phyloP scores from a whole-genome alignment of 1,140 invertebrate species.

The Maniola jurtina region DNA sequence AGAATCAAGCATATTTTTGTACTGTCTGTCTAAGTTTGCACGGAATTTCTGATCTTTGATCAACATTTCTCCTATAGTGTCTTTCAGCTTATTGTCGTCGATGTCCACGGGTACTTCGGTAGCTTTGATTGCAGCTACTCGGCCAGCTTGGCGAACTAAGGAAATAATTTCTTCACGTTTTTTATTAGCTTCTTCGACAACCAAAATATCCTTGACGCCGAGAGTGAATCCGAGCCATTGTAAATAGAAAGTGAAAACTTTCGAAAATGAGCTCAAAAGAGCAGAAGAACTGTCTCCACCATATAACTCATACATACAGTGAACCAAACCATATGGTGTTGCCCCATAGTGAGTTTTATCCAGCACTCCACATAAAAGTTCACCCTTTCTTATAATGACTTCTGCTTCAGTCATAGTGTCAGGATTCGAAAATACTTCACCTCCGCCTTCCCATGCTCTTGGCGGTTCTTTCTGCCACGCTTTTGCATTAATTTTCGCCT shows the following conservation, averaged over 20 bases:
- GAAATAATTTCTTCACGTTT: slow-evolving; percentile 86
- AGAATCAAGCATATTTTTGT: slow-evolving; percentile 90
- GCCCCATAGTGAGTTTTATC: slow-evolving; percentile 98
- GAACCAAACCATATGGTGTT: slow-evolving; percentile 95
- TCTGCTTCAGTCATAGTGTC: slow-evolving; percentile 92
- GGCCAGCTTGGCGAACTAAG: slow-evolving; percentile 82
- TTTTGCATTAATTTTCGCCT: slow-evolving; percentile 90
- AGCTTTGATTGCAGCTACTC: slow-evolving; percentile 84
- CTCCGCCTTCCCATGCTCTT: slow-evolving; percentile 82
- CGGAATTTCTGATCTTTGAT: slow-evolving; percentile 88
- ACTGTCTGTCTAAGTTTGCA: slow-evolving; percentile 88
- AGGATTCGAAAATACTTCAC: slow-evolving; percentile 78
- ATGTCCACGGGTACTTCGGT: slow-evolving; percentile 83
- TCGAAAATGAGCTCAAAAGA: slow-evolving; percentile 93
- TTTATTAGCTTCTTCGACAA: slow-evolving; percentile 85
- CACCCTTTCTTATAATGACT: slow-evolving; percentile 93
- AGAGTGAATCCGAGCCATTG: slow-evolving; percentile 96
- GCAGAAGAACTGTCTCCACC: slow-evolving; percentile 90
- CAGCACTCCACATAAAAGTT: slow-evolving; percentile 95
- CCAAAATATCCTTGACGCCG: slow-evolving; percentile 96
- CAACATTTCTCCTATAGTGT: slow-evolving; percentile 85
- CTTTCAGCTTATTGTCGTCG: slow-evolving; percentile 79
- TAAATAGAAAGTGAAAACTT: slow-evolving; percentile 94
- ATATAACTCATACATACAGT: slow-evolving; percentile 96
- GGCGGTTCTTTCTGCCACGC: slow-evolving; percentile 83